Evolutionary conservation across 2,113 vertebrate genomes (phyloP), one percentile per base, ranked within the genome.

Genomic region (Dasyurus viverrinus): DNA sequence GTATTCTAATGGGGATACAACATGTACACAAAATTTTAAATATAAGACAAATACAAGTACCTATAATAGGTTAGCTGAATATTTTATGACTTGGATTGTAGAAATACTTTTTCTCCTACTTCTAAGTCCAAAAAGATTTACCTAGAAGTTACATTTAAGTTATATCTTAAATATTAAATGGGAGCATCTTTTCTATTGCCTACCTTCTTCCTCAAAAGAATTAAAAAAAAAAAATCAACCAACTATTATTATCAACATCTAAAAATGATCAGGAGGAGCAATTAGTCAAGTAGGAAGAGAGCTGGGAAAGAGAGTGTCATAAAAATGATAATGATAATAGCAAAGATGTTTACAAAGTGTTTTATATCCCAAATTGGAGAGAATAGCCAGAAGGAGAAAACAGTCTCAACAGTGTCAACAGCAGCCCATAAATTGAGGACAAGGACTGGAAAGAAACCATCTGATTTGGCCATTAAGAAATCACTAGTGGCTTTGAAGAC

Each of bases 61-160:
- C 11, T 36, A n/a, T n/a, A n/a, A 50, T 50, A 68, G 36, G 12
- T 68, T 6, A n/a, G 12, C 30, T 68, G 36, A 68, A 68, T 76
- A 91, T 94, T 93, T 94, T 48, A 0, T 93, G 89, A 92, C 53
- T 16, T 95, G 89, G 76, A 97, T 19, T 94, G 42, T 53, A 94
- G 54, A 94, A 12, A 90, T n/a, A 84, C 36, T 54, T 89, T 92
- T 92, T 76, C 89, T n/a, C 53, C 94, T 94, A 54, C 55, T 93
- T 91, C 0, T 57, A 55, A 95, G 48, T 54, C 90, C 91, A 94
- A 84, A 89, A 96, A 95, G 68, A 25, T 90, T 96, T 93, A 60
- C 92, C 94, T 76, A 48, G 48, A 96, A 90, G 94, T 93, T 46
- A 68, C 95, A 94, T 96, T 97, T 96, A 94, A 97, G 96, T 53